Base-by-base conservation (phyloP, 2,113 vertebrate genomes). In the Diadophis punctatus region DNA sequence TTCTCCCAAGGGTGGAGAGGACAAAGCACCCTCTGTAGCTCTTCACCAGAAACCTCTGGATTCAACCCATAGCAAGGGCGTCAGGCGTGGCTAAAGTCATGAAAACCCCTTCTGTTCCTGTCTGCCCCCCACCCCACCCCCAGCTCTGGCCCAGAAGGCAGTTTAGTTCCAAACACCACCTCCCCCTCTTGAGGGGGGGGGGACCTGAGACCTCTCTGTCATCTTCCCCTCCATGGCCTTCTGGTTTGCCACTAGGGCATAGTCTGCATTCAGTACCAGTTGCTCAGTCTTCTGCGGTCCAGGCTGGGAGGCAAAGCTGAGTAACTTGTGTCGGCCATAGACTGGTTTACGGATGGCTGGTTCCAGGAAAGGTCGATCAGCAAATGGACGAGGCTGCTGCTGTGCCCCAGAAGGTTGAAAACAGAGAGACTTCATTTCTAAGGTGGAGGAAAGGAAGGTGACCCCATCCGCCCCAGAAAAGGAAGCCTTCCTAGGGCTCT, bases 371-470 rank as follows among this genome's bases (percentile, higher is more conserved):
- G 30, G 60, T 4, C 11, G 3, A 25, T 25, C 56, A 48, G 85
- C 46, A 49, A 30, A 49, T 30, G 46, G 48, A 10, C 25, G 27
- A 87, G 48, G 86, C 90, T 34, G 94, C 1, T 86, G 92, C 89
- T 93, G 94, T 63, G 22, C 52, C 53, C 90, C 2, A 85, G 90
- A 93, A 4, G 95, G 94, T 91, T 93, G 95, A 94, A 93, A 89
- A 87, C 87, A 27, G 9, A 56, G 74, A 63, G 95, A 94, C 16
- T 86, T 8, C 8, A 74, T 56, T 88, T 97, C 95, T 96, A 12
- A 0, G 91, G 88, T 4, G 34, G 2, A 88, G 48, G 85, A 92
- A 12, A 43, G 16, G 8, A 7, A 52, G 1, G 0, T 1, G 12
- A 85, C 23, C 0, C 20, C 18, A 2, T 10, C 60, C 2, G 91